phyloP scores from a whole-genome alignment of 2,797 vertebrate species.

The Myotis pilosus region DNA sequence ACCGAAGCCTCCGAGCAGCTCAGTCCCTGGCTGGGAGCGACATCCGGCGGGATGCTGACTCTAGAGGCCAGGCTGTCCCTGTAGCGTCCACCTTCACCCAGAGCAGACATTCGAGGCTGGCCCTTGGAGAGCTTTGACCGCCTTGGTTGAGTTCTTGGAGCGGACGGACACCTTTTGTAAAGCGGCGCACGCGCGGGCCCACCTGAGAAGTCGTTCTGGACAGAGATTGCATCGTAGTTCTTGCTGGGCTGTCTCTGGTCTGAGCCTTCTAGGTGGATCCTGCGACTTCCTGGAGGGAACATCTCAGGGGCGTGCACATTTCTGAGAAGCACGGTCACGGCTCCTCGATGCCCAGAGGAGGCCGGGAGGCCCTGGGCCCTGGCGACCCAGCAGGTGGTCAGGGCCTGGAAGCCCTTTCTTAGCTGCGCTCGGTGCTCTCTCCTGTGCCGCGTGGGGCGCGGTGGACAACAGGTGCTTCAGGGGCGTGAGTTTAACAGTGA shows the following conservation, averaged over 20 bases:
- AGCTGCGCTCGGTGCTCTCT: neutral
- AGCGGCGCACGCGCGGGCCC: rapidly evolving
- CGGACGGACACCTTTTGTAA: neutral
- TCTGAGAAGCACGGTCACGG: neutral
- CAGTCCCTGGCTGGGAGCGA: neutral
- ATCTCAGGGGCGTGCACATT: rapidly evolving
- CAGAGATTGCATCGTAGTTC: rapidly evolving
- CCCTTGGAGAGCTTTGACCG: neutral
- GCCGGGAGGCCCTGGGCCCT: neutral
- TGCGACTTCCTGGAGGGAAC: neutral
- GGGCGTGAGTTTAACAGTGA: neutral
- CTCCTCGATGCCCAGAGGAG: neutral
- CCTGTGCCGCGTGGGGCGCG: neutral
- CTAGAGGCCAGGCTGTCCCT: neutral
- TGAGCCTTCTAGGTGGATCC: rapidly evolving
- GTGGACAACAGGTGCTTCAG: neutral
- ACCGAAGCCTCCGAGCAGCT: rapidly evolving
- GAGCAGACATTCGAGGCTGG: neutral
- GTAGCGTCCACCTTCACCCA: rapidly evolving
- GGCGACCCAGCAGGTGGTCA: neutral
- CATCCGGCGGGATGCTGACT: neutral
- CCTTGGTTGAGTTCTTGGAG: neutral
- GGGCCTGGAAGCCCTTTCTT: neutral
- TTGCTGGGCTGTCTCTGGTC: neutral
- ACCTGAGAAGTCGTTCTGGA: rapidly evolving